Percentiles rank a stretch among this genome's conserved stretches.
phyloP scores from a whole-genome alignment of 2,888 invertebrate genomes.

The Lasioglossum morio region DNA sequence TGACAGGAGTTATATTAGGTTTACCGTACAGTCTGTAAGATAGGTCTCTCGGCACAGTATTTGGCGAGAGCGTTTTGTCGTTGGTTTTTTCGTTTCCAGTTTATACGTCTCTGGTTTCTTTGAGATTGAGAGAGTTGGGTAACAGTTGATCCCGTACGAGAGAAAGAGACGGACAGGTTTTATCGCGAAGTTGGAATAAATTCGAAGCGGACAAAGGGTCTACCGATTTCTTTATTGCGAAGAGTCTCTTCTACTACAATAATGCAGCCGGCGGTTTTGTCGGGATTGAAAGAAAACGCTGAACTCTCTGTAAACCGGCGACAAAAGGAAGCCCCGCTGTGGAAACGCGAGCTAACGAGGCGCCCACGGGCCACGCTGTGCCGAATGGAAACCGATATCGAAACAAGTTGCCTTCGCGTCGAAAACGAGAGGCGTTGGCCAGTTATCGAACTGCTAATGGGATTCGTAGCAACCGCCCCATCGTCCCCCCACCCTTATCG shows the following conservation, averaged over 20 bases:
- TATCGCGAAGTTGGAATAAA: slow-evolving; percentile 28
- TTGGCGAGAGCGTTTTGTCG: background rate
- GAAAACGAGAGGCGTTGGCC: slow-evolving; percentile 1
- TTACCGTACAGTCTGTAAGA: background rate
- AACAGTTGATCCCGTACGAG: background rate
- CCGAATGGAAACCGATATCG: slow-evolving; percentile 45
- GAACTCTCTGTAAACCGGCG: slow-evolving; percentile 14
- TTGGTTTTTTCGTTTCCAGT: background rate
- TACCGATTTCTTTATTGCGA: slow-evolving; percentile 7
- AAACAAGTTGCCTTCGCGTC: slow-evolving; percentile 11
- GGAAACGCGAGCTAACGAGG: slow-evolving; percentile 32
- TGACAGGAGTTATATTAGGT: background rate
- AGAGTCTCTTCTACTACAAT: background rate
- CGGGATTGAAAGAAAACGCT: slow-evolving; percentile 12
- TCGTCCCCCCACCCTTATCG: background rate
- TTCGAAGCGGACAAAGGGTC: background rate
- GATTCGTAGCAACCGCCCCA: background rate
- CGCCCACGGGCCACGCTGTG: background rate
- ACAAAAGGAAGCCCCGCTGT: slow-evolving; percentile 37
- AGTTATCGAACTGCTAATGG: slow-evolving; percentile 48
- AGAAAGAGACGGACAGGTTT: background rate
- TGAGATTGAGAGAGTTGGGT: background rate
- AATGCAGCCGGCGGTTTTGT: slow-evolving; percentile 2
- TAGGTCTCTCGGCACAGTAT: background rate
- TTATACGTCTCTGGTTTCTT: background rate